Evolutionary conservation across 2,113 vertebrate genomes (phyloP).

Genomic region (Epinephelus fuscoguttatus): DNA sequence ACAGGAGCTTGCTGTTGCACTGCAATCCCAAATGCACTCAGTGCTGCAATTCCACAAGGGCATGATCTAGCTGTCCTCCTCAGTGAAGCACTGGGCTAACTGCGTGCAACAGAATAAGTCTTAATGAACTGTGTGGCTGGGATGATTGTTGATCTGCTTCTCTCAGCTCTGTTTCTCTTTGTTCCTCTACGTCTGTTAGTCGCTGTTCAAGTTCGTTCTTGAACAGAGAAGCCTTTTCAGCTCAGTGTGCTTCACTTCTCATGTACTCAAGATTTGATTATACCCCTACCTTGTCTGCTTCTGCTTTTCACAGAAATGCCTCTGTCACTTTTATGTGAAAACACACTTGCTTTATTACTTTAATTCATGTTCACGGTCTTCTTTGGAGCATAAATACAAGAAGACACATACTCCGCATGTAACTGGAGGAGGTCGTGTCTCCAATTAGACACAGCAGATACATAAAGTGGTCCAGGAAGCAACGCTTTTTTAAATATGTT

Average conservation of each 20-base stretch:
- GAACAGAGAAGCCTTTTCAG: constrained; percentile 24
- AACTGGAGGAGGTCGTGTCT: constrained; percentile 14
- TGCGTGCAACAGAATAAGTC: constrained; percentile 38
- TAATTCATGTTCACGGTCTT: constrained; percentile 13
- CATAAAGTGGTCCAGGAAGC: constrained; percentile 2
- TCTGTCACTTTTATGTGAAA: constrained; percentile 6
- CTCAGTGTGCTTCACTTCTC: constrained; percentile 20
- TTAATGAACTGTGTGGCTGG: constrained; percentile 59
- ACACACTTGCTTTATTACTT: not conserved
- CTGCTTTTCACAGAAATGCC: not conserved
- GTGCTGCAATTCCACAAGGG: constrained; percentile 50
- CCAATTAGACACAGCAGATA: not conserved
- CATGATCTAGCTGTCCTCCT: constrained; percentile 57
- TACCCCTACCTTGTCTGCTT: constrained; percentile 1
- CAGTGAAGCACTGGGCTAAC: constrained; percentile 47
- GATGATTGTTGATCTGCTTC: constrained; percentile 49
- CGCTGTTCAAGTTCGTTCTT: constrained; percentile 11
- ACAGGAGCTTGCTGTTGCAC: constrained; percentile 66
- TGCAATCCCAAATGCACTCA: constrained; percentile 63
- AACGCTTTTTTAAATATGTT: not conserved
- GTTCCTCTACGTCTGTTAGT: constrained; percentile 23
- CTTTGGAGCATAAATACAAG: constrained; percentile 1
- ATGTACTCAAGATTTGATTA: constrained; percentile 12
- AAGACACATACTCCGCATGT: constrained; percentile 2
- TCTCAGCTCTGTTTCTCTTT: constrained; percentile 35